Percentiles rank a stretch among this genome's conserved stretches.
Conservation (phyloP, 2,113 vertebrate species). For the Chaetorhynchus papuensis region DNA sequence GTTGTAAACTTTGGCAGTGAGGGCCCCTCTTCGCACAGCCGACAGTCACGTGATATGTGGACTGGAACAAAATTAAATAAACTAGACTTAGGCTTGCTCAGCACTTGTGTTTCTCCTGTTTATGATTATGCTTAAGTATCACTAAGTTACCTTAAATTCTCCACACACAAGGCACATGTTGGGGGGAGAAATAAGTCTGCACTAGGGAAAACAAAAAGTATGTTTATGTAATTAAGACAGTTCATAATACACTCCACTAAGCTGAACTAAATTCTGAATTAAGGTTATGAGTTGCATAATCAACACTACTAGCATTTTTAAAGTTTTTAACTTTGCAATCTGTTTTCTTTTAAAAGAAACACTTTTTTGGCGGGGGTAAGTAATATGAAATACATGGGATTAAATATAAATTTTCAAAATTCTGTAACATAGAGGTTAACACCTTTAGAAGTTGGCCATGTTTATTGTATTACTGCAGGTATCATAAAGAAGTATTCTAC, state of each 20-base stretch:
- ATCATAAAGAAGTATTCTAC: no score
- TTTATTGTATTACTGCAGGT: background rate
- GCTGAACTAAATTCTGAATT: background rate
- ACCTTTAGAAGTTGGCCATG: background rate
- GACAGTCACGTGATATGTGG: accelerated
- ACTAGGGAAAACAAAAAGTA: background rate
- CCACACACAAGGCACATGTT: background rate
- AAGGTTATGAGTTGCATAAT: background rate
- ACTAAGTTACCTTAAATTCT: background rate
- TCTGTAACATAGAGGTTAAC: background rate
- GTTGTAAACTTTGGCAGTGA: background rate
- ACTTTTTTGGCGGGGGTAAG: background rate
- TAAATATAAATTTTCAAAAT: background rate
- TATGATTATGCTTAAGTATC: background rate
- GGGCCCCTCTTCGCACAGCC: background rate
- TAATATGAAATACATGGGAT: background rate
- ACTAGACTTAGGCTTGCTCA: background rate
- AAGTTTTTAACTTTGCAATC: background rate
- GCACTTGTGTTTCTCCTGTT: background rate
- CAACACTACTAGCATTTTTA: background rate
- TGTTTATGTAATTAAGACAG: background rate
- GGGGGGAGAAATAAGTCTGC: background rate
- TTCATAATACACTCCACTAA: background rate
- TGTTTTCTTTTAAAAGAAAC: background rate
- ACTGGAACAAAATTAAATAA: background rate